Evolutionary conservation across 2,888 invertebrate species (phyloP).

Genomic region (Bibio marci): DNA sequence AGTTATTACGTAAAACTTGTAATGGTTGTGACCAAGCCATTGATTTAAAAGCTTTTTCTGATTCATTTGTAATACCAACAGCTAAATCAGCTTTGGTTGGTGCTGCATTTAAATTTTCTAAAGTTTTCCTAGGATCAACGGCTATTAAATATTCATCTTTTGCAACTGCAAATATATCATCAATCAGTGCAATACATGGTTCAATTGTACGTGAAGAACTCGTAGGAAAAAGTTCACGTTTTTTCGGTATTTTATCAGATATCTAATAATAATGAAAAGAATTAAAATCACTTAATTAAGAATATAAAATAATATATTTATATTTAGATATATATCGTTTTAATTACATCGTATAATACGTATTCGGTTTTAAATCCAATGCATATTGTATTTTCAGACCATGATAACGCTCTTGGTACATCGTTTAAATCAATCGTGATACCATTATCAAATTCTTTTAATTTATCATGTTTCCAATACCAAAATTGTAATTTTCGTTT

Average conservation of each 20-base stretch:
- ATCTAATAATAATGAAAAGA: constrained; percentile 14
- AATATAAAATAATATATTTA: constrained; percentile 2
- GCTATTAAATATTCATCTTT: constrained; percentile 77
- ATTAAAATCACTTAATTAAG: constrained; percentile 2
- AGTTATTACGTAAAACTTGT: constrained; percentile 18
- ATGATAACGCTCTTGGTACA: constrained; percentile 60
- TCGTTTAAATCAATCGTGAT: constrained; percentile 64
- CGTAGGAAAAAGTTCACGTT: constrained; percentile 71
- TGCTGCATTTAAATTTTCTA: constrained; percentile 39
- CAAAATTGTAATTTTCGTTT: constrained; percentile 71
- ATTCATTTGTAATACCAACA: constrained; percentile 1
- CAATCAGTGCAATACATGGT: constrained; percentile 64
- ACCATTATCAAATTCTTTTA: constrained; percentile 47
- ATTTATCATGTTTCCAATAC: constrained; percentile 74
- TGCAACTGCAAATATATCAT: constrained; percentile 61
- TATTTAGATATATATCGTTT: not conserved
- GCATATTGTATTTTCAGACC: constrained; percentile 72
- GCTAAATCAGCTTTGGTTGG: not conserved
- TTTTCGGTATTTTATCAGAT: constrained; percentile 32
- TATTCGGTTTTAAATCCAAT: constrained; percentile 77
- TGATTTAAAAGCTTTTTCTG: constrained; percentile 9
- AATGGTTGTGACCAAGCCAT: constrained; percentile 22
- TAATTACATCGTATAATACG: constrained; percentile 51
- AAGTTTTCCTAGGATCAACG: constrained; percentile 54
- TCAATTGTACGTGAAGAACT: constrained; percentile 62